Base-by-base conservation (phyloP, 2,888 invertebrate genomes). In the Mycalesis mineus region DNA sequence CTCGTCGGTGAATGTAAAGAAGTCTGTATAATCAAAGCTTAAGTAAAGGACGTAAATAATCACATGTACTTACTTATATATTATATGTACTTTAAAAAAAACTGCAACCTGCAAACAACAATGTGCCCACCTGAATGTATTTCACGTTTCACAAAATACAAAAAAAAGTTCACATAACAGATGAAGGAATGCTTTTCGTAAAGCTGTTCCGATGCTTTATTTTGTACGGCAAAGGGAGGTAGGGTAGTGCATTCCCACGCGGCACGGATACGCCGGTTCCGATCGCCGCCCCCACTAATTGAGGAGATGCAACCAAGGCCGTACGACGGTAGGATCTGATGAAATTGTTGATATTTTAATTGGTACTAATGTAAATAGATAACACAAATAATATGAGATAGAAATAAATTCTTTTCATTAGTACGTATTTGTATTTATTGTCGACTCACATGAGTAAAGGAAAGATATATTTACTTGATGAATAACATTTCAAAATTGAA, bases 281-380 rank as follows among this genome's bases (percentile, higher is more conserved):
- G 79, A 85, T 82, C 85, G 75, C 82, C 80, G 85, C 79, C 72
- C 78, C 75, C 80, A 71, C 84, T 87, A 87, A 88, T 88, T 86
- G 84, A 78, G 69, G 71, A 75, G 75, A 78, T 58, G 69, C 70
- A 63, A 68, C 74, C 79, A 80, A 81, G 80, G 80, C 73, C 60
- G 61, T 54, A 49, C 47, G 60, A n/a, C 17, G 14, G 44, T 42
- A 36, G 22, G 22, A 59, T 57, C 41, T 22, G 41, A 53, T 54
- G 40, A 55, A 41, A 40, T 48, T 36, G 13, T 44, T 44, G 44
- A 44, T 53, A 28, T 36, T 42, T 42, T 52, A 17, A 52, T 52
- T 52, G 52, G 17, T 33, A 29, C 28, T 40, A 50, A 48, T 36
- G 17, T 48, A 45, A 44, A 33, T 33, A 17, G 36, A 48, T 48